phyloP scores from a whole-genome alignment of 2,797 vertebrate species.

The Halcyon smyrnensis region DNA sequence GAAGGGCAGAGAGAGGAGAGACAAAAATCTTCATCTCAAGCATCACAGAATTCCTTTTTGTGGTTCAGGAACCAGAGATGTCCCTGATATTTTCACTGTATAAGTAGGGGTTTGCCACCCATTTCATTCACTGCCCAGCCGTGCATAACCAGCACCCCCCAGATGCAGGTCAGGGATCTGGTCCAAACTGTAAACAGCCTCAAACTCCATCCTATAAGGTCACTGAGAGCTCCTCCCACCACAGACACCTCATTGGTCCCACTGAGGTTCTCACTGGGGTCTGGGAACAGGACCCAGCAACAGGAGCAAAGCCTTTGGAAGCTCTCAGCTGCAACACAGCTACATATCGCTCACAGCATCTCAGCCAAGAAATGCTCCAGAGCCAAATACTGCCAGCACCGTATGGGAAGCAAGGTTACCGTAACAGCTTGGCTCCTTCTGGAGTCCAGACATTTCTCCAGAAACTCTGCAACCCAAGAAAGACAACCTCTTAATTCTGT shows the following conservation, averaged over 20 bases:
- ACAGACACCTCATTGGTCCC: not conserved
- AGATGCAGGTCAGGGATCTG: not conserved
- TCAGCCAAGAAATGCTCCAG: not conserved
- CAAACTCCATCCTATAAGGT: not conserved
- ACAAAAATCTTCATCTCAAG: not conserved
- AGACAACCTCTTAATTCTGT: not conserved
- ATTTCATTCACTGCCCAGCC: not conserved
- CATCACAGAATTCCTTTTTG: not conserved
- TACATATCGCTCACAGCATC: not conserved
- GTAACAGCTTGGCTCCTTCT: not conserved
- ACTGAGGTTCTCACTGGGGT: not conserved
- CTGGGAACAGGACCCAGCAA: not conserved
- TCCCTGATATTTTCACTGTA: no score
- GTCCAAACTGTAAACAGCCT: not conserved
- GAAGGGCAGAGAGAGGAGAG: not conserved
- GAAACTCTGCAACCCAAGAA: not conserved
- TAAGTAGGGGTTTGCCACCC: not conserved
- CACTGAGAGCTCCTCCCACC: not conserved
- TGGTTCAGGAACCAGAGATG: not conserved
- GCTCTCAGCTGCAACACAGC: not conserved
- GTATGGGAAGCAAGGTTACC: not conserved
- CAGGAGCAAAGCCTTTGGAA: not conserved
- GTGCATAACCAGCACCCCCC: accelerated
- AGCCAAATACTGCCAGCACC: not conserved
- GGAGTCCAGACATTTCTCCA: not conserved